Percentiles rank a stretch among this genome's conserved stretches.
phyloP scores from a whole-genome alignment of 2,888 invertebrate species.

The Lysandra bellargus region DNA sequence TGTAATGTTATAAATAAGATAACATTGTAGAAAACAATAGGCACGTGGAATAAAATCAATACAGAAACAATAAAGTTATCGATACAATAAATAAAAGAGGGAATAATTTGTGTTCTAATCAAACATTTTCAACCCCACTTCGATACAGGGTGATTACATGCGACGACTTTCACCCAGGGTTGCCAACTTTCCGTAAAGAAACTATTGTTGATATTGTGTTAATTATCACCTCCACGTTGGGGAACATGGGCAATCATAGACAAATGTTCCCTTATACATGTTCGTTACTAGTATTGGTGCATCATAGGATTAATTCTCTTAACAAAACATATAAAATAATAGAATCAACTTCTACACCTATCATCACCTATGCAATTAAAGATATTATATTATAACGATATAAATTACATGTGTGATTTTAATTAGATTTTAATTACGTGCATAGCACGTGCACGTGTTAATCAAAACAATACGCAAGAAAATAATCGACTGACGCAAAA shows the following conservation, averaged over 20 bases:
- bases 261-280: neutral
- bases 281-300: neutral
- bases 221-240: neutral
- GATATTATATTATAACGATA: no score
- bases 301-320: no score
- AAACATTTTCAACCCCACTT: neutral
- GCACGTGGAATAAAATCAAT: slow-evolving; percentile 5
- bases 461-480: neutral
- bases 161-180: neutral
- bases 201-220: neutral
- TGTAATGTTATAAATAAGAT: neutral
- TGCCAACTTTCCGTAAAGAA: neutral
- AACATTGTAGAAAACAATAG: neutral
- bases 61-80: neutral
- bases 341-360: no score
- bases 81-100: neutral
- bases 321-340: no score
- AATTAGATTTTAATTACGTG: no score
- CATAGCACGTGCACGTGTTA: neutral
- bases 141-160: slow-evolving; percentile 17
- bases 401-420: no score
- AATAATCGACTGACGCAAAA: neutral
- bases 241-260: neutral
- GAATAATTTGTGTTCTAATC: neutral
- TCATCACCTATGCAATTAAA: no score